A percentile compares a stretch with the other conserved stretches of the same genome.
Evolutionary conservation across 1,140 invertebrate species (phyloP).

Genomic region (Lepidurus packardi): DNA sequence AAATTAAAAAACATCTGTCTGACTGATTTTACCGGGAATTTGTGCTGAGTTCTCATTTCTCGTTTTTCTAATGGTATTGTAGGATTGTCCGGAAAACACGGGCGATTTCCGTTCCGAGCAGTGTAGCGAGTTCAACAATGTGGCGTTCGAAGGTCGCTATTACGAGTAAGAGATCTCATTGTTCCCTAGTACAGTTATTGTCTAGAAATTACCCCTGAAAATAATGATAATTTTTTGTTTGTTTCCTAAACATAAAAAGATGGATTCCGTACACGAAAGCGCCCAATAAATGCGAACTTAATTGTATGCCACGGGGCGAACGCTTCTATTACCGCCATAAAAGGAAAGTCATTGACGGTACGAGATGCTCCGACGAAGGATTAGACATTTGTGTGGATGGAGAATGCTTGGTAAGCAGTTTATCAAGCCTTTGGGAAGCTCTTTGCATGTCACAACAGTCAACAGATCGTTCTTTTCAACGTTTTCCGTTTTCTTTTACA

Average conservation of each 20-base stretch:
- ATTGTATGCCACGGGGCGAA: conserved; percentile 88
- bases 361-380: conserved; percentile 72
- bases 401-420: conserved; percentile 67
- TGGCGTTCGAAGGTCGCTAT: conserved; percentile 65
- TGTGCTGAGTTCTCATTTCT: neutral
- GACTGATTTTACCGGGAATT: neutral
- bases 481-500: neutral
- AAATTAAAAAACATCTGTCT: neutral
- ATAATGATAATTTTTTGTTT: conserved; percentile 28
- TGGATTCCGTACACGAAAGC: conserved; percentile 82
- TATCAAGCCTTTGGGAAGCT: neutral
- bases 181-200: neutral
- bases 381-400: conserved; percentile 88
- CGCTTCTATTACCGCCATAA: conserved; percentile 87
- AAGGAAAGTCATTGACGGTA: conserved; percentile 80
- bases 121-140: conserved; percentile 69
- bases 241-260: conserved; percentile 44
- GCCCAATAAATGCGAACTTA: conserved; percentile 85
- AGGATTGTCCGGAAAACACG: conserved; percentile 67
- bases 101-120: conserved; percentile 78
- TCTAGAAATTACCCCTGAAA: conserved; percentile 26
- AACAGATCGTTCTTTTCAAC: neutral
- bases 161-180: conserved; percentile 60
- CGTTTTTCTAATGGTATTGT: neutral
- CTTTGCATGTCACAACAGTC: neutral